Evolutionary conservation across 2,797 vertebrate genomes (phyloP).

Genomic region (Pantherophis alleghaniensis): DNA sequence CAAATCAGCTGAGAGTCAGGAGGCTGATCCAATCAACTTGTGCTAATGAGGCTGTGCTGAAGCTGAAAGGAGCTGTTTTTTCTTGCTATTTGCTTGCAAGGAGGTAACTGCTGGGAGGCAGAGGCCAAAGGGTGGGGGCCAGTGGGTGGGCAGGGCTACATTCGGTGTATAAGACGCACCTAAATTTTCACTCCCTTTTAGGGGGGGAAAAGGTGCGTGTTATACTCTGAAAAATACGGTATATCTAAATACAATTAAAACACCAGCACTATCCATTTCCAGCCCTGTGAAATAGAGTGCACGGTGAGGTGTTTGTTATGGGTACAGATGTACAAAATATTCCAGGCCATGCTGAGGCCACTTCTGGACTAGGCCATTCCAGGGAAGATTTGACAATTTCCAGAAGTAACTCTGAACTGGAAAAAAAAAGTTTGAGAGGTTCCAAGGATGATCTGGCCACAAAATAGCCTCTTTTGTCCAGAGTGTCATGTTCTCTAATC

Average conservation of each 20-base stretch:
- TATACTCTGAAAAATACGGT: too few relatives aligned
- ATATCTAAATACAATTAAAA: background rate
- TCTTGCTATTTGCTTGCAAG: too few relatives aligned
- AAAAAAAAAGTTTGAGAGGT: background rate
- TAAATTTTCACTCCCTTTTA: too few relatives aligned
- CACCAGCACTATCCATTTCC: background rate
- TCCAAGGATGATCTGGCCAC: background rate
- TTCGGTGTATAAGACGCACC: too few relatives aligned
- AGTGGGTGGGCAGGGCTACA: too few relatives aligned
- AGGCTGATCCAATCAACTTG: too few relatives aligned
- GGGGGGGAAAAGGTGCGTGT: too few relatives aligned
- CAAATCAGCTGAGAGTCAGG: too few relatives aligned
- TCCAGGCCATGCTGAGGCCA: background rate
- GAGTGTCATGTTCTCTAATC: background rate
- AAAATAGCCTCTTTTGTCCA: background rate
- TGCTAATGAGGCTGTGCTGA: too few relatives aligned
- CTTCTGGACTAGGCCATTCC: background rate
- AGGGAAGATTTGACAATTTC: background rate
- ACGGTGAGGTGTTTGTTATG: background rate
- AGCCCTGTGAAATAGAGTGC: background rate
- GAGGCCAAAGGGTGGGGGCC: too few relatives aligned
- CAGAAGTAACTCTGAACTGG: background rate
- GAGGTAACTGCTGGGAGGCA: too few relatives aligned
- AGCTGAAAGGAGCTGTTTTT: too few relatives aligned
- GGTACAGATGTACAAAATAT: background rate